These are phyloP conservation scores for Vidua macroura DNA, from an alignment of 2,113 vertebrate genomes.

Conservation along the genomic window DNA sequence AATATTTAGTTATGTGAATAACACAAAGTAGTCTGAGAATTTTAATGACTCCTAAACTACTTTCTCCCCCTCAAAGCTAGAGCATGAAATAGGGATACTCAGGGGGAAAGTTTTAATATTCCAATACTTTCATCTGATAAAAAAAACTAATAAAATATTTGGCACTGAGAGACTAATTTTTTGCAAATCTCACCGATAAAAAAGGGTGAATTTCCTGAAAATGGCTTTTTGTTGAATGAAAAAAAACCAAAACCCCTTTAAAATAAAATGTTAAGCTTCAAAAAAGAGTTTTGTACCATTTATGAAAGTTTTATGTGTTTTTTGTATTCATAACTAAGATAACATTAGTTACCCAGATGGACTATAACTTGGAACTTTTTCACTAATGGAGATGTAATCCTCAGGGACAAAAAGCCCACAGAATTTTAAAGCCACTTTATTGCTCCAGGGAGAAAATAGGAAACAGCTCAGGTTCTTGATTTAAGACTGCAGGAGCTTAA, in stretches of 20 bases:
- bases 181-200: background rate
- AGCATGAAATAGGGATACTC: background rate
- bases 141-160: background rate
- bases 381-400: background rate
- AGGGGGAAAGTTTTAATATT: background rate
- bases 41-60: background rate
- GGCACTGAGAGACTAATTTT: background rate
- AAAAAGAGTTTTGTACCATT: background rate
- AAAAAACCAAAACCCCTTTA: background rate
- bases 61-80: background rate
- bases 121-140: background rate
- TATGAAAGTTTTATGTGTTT: rapidly evolving
- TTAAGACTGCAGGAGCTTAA: background rate
- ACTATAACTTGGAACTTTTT: background rate
- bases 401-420: background rate
- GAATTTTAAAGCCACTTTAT: background rate
- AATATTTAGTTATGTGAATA: background rate
- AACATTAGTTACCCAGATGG: background rate
- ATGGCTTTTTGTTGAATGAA: background rate
- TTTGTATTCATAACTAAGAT: background rate
- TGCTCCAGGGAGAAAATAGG: background rate
- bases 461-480: background rate
- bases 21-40: background rate
- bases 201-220: background rate
- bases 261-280: background rate